These are phyloP conservation scores for Crocallis elinguaria DNA, from an alignment of 2,888 invertebrate genomes.

Conservation along the genomic window DNA sequence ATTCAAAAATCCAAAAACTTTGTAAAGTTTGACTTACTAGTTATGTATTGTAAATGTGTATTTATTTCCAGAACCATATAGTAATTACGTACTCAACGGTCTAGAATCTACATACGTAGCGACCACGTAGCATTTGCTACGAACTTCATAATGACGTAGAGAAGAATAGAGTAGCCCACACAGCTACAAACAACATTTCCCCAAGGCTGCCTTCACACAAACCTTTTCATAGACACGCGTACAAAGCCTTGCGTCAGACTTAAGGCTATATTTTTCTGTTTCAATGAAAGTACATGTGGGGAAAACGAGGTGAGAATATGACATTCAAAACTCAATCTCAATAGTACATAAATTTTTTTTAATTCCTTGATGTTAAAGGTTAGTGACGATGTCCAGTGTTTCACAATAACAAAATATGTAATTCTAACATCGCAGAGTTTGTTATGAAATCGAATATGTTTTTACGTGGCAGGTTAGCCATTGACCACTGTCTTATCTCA, in stretches of 20 bases:
- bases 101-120: background rate
- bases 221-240: constrained; percentile 9
- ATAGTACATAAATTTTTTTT: too few species aligned
- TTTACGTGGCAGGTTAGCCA: too few species aligned
- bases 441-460: too few species aligned
- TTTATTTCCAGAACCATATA: background rate
- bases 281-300: background rate
- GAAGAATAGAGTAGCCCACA: constrained; percentile 11
- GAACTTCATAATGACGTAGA: constrained; percentile 7
- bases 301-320: background rate
- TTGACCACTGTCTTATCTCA: too few species aligned
- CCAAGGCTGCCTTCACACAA: constrained; percentile 10
- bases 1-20: too few species aligned
- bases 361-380: too few species aligned
- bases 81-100: background rate
- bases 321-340: too few species aligned
- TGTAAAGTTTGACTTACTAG: too few species aligned
- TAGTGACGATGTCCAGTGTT: too few species aligned
- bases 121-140: constrained; percentile 5
- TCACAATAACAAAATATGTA: too few species aligned
- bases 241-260: constrained; percentile 12
- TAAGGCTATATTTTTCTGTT: background rate
- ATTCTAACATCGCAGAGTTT: too few species aligned
- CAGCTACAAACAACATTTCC: constrained; percentile 4
- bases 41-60: background rate